phyloP scores from a whole-genome alignment of 2,888 invertebrate genomes.

The Hybos culiciformis region DNA sequence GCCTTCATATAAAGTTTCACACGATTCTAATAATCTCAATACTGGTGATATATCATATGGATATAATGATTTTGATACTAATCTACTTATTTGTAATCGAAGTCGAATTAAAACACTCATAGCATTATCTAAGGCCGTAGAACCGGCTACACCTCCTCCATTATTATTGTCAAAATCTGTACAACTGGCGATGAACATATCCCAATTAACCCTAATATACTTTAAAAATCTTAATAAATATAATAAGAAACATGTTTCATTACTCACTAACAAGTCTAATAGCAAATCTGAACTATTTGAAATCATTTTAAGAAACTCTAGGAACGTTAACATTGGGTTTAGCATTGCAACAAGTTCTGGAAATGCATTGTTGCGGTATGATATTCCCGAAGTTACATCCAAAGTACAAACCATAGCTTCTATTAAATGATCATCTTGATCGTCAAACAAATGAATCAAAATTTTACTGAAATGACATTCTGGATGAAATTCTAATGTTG shows the following conservation, averaged over 20 bases:
- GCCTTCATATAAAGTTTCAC: slow-evolving; percentile 73
- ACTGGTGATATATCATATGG: slow-evolving; percentile 86
- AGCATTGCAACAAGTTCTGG: slow-evolving; percentile 69
- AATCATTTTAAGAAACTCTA: slow-evolving; percentile 72
- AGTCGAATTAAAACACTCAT: slow-evolving; percentile 72
- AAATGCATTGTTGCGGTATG: slow-evolving; percentile 65
- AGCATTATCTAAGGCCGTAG: slow-evolving; percentile 58
- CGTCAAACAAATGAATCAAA: slow-evolving; percentile 74
- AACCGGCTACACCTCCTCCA: slow-evolving; percentile 25
- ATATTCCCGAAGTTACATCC: slow-evolving; percentile 75
- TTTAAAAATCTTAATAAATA: slow-evolving; percentile 74
- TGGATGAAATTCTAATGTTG: slow-evolving; percentile 70
- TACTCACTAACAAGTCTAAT: slow-evolving; percentile 73
- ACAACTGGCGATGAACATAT: slow-evolving; percentile 66
- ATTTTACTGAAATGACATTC: slow-evolving; percentile 79
- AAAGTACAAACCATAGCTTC: slow-evolving; percentile 86
- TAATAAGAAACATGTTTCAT: slow-evolving; percentile 78
- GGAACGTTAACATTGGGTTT: slow-evolving; percentile 74
- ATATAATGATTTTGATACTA: slow-evolving; percentile 70
- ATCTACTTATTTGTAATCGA: slow-evolving; percentile 63
- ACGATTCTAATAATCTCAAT: slow-evolving; percentile 64
- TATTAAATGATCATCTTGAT: slow-evolving; percentile 81
- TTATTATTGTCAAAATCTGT: slow-evolving; percentile 37
- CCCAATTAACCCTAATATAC: slow-evolving; percentile 71
- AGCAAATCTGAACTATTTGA: slow-evolving; percentile 68